Evolutionary conservation across 1,140 invertebrate species (phyloP), one percentile per base, ranked within the genome.

Genomic region (Tetramorium alpestre): DNA sequence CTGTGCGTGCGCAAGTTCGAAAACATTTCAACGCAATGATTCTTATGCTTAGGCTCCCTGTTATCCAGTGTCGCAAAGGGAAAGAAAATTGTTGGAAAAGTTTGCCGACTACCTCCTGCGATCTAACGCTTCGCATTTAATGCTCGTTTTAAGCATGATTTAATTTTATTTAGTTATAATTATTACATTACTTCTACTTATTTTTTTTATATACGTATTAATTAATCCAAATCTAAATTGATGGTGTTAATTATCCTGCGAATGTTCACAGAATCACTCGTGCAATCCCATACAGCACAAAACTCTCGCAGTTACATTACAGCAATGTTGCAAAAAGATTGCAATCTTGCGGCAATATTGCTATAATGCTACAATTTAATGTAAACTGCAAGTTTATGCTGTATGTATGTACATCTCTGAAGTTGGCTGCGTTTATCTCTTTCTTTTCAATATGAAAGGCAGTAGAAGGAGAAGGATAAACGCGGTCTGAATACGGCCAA

Each of bases 21-120:
- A 60, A 84, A 75, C 69, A 60, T 84, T 75, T 84, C 44, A 84
- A 49, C 38, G 18, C 75, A 60, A 65, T 54, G 54, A 60, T 84
- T 84, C 54, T 73, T 60, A 60, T 33, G n/a, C 38, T n/a, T 22
- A 38, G 38, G 11, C 13, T 58, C 18, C 44, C 54, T 41, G 25
- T 73, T 60, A 49, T 47, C 44, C 13, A 41, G 16, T 60, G 51
- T 73, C 41, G 69, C 54, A 0, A 7, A 84, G 62, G 33, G n/a
- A 47, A 82, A 10, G 16, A 33, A 33, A 72, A 22, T 72, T 82
- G 22, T 13, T 4, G 54, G 25, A 22, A 18, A 84, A 75, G 2
- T 75, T 75, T 38, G 5, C 22, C 8, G 22, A 47, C 7, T 16
- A 22, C 49, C 3, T 25, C 7, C 33, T 16, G 5, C 38, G 18